Base-by-base conservation (phyloP, 2,797 vertebrate genomes). In the Miichthys miiuy region DNA sequence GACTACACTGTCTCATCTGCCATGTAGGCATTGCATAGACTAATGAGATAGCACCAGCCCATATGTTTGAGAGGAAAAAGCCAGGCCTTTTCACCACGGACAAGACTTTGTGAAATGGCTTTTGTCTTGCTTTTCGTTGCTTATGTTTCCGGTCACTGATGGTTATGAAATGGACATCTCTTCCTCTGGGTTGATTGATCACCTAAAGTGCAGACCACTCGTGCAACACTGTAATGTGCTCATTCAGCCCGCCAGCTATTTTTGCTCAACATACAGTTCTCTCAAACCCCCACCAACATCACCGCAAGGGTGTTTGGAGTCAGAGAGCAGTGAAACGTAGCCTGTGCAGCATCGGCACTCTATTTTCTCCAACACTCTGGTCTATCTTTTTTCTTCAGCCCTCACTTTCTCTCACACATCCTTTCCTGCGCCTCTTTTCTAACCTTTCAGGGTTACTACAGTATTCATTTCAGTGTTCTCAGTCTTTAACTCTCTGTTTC, bases 131-230 rank as follows among this genome's bases (percentile, higher is more conserved):
- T 89, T 73, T 79, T 85, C 76, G 75, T 82, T 81, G 81, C 83
- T 87, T 77, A 77, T 25, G 60, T 92, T 91, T 92, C 89, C 83
- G 82, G 79, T 72, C 84, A 67, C 81, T 88, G 90, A 90, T 91
- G 90, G 88, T 88, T 88, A 86, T 82, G 87, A 90, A 92, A 90
- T 90, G 85, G 78, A 84, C 55, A 47, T 86, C 69, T 79, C 83
- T 84, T 83, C 90, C 89, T 86, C 78, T 21, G 67, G 71, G 69
- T 83, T 92, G 92, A 92, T 93, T 87, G 90, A 92, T 92, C 82
- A 91, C 81, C 79, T 81, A 82, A 86, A 92, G 86, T 90, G 90
- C 85, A 62, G 67, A 83, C 77, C 86, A 50, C 70, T 90, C 82
- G 72, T 72, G 57, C 74, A 77, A 79, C 70, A 61, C 77, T 82